Conservation (phyloP, 1,140 invertebrate genomes). For the Eumaeus atala region DNA sequence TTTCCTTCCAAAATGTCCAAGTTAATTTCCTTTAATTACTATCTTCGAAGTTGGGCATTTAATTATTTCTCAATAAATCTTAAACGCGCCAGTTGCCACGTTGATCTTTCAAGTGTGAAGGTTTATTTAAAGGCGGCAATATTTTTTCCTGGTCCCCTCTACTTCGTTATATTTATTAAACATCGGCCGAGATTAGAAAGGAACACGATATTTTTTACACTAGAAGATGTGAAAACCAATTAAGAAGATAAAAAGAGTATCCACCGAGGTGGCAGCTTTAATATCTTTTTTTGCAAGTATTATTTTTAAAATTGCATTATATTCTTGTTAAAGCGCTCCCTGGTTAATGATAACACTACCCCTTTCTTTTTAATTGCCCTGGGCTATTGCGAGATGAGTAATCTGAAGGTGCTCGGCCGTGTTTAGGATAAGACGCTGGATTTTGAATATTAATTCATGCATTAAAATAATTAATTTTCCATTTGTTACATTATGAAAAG, state of each 20-base stretch:
- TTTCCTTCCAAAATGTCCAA: constrained; percentile 10
- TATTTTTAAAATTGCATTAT: constrained; percentile 75
- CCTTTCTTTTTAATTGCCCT: constrained; percentile 71
- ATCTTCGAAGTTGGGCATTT: constrained; percentile 42
- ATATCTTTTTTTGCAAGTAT: constrained; percentile 73
- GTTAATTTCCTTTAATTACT: constrained; percentile 36
- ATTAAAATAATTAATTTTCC: not conserved
- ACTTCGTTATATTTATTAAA: constrained; percentile 75
- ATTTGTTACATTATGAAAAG: not conserved
- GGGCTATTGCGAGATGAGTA: constrained; percentile 71
- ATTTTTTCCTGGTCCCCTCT: constrained; percentile 63
- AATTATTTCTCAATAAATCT: constrained; percentile 71
- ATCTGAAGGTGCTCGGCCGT: constrained; percentile 60
- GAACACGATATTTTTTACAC: constrained; percentile 74
- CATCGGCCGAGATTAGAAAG: constrained; percentile 71
- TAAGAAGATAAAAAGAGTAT: constrained; percentile 73
- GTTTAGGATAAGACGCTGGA: constrained; percentile 46
- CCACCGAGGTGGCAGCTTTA: constrained; percentile 71
- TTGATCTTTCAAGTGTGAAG: constrained; percentile 72
- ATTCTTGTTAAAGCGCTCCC: constrained; percentile 70
- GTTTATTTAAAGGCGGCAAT: constrained; percentile 67
- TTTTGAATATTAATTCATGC: constrained; percentile 12
- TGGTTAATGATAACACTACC: constrained; percentile 71
- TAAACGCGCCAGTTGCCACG: constrained; percentile 48
- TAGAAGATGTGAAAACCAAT: constrained; percentile 74